Base-by-base conservation (phyloP, 2,888 invertebrate genomes). In the Trichogramma evanescens region DNA sequence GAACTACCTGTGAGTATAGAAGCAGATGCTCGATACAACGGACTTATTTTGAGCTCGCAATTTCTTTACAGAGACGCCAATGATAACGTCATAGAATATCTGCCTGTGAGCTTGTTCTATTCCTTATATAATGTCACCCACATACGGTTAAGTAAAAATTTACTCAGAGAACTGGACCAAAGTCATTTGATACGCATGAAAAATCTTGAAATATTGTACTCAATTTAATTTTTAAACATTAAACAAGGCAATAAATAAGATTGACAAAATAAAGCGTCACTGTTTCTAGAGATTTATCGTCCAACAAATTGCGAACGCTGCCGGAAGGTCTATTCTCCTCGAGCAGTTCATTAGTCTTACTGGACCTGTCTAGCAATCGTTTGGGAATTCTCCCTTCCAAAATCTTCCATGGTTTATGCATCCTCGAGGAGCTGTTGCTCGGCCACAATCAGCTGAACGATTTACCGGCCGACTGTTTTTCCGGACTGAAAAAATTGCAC, bases 341-440 rank as follows among this genome's bases (percentile, higher is more conserved):
- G 38, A 75, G 73, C 10, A 68, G 58, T 43, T 69, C 68, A 4
- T 56, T 77, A 58, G 59, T 80, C 54, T 86, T 88, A 70, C 73
- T 88, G 55, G 87, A 91, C 73, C 81, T 91, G 70, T 89, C 89
- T 66, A 86, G 87, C 70, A 91, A 91, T 74, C 82, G 82, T 59
- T 81, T 91, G 38, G 85, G 86, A 67, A 84, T 82, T 70, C 74
- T 91, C 40, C 86, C 88, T 0, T 80, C 82, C 3, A 81, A 82
- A 2, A 80, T 88, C 63, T 89, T 90, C 50, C 64, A 65, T 6
- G 75, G 73, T 2, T 78, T 87, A 43, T 81, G 80, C 67, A 85
- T 84, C 69, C 77, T 89, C 44, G 85, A 85, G 68, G 87, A 87
- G 56, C 79, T 89, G 54, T 86, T 89, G 70, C 72, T 89, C 50